Evolutionary conservation across 2,113 vertebrate species (phyloP), one percentile per base, ranked within the genome.

Genomic region (Gadus macrocephalus): DNA sequence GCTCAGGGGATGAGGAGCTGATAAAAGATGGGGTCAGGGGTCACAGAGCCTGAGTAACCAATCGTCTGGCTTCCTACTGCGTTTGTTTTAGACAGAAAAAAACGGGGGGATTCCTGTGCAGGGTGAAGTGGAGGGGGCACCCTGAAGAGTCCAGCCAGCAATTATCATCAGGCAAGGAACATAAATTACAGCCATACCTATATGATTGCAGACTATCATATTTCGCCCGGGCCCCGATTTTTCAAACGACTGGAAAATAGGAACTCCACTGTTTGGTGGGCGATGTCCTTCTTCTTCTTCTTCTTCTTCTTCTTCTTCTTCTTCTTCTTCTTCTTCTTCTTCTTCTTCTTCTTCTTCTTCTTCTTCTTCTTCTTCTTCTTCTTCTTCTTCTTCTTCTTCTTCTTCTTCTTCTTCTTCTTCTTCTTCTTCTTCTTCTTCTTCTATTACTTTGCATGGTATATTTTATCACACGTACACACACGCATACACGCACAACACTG

Each of bases 181-280:
- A 85, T 64, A 85, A 88, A 89, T 88, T 87, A 86, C 80, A 78
- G 72, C 78, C 86, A 77, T 87, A 85, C 82, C 85, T 82, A 62
- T 80, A 79, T 90, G 89, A 90, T 90, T 90, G 79, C 78, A 79
- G 62, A 62, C 78, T 82, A 78, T 90, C 70, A 25, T n/a, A 14
- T 88, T 90, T 83, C 78, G 83, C 67, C 67, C 15, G 17, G 20
- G 67, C 63, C 1, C 15, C 42, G 42, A 9, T 14, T 15, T 62
- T 73, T 71, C 66, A 67, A 31, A 74, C 17, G 72, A 49, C 70
- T 55, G 78, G 69, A 68, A 81, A 76, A 83, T 15, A 71, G 62
- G 77, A 68, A 70, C 49, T 59, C 31, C 16, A 35, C 55, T 61
- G 78, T 71, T 73, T 56, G 55, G 67, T 49, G 70, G n/a, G 5